phyloP scores from a whole-genome alignment of 2,113 vertebrate species.

The Ophthalmolycus amberensis region DNA sequence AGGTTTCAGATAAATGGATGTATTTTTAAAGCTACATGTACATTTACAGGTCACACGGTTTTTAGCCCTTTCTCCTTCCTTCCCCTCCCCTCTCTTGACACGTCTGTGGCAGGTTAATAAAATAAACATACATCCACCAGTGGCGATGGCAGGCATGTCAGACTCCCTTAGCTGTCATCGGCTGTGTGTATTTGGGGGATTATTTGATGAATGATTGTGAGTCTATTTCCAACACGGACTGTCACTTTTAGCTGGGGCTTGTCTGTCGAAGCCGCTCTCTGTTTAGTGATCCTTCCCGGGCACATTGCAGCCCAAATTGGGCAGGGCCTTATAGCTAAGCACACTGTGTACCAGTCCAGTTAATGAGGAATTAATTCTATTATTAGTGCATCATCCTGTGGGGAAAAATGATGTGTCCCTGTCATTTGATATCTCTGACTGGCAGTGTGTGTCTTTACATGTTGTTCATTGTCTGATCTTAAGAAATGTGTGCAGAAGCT shows the following conservation, averaged over 20 bases:
- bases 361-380: conserved; percentile 22
- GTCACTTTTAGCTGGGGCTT: conserved; percentile 68
- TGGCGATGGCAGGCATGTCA: conserved; percentile 71
- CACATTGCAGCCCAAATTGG: conserved; percentile 42
- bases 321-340: conserved; percentile 36
- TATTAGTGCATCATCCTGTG: conserved; percentile 16
- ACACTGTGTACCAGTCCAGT: conserved; percentile 31
- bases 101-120: conserved; percentile 78
- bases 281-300: conserved; percentile 14
- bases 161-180: conserved; percentile 76
- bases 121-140: conserved; percentile 78
- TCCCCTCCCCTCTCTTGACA: not conserved
- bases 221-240: conserved; percentile 67
- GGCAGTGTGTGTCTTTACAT: not conserved
- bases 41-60: conserved; percentile 25
- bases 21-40: conserved; percentile 15
- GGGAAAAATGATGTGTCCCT: conserved; percentile 1
- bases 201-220: conserved; percentile 56
- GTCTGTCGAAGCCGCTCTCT: conserved; percentile 59
- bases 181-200: conserved; percentile 6
- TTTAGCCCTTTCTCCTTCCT: conserved; percentile 3
- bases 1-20: conserved; percentile 10
- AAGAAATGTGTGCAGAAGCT: not conserved
- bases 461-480: not conserved
- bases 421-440: conserved; percentile 9